Percentiles rank a stretch among this genome's conserved stretches.
Conservation (phyloP, 2,113 vertebrate species). For the Mystacornis crossleyi region DNA sequence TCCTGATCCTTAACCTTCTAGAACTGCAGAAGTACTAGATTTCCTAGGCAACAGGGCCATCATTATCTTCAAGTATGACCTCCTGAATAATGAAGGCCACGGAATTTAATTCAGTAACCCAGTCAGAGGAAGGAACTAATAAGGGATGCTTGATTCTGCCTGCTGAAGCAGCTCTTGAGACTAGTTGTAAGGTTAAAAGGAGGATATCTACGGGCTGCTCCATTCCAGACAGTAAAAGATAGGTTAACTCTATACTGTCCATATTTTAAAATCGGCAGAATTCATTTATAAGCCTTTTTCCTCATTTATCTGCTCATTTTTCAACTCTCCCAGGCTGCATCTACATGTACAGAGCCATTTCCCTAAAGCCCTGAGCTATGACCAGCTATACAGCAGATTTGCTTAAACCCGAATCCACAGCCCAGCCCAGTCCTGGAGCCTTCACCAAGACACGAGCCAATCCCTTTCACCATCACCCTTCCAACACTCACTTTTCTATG, state of each 20-base stretch:
- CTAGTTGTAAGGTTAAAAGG: not conserved
- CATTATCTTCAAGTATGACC: not conserved
- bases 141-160: not conserved
- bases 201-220: not conserved
- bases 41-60: not conserved
- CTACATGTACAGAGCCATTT: not conserved
- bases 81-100: not conserved
- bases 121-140: not conserved
- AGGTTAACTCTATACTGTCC: not conserved
- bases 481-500: not conserved
- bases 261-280: not conserved
- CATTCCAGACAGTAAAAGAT: not conserved
- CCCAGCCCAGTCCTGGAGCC: not conserved
- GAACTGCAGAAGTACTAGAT: not conserved
- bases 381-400: not conserved
- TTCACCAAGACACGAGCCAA: not conserved
- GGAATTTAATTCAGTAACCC: not conserved
- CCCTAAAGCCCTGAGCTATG: not conserved
- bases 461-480: not conserved
- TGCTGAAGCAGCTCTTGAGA: constrained; percentile 11
- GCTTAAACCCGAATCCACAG: not conserved
- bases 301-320: not conserved
- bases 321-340: not conserved
- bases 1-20: not conserved
- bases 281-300: not conserved